Evolutionary conservation across 2,888 invertebrate genomes (phyloP).

Genomic region (Tetrapedia diversipes): DNA sequence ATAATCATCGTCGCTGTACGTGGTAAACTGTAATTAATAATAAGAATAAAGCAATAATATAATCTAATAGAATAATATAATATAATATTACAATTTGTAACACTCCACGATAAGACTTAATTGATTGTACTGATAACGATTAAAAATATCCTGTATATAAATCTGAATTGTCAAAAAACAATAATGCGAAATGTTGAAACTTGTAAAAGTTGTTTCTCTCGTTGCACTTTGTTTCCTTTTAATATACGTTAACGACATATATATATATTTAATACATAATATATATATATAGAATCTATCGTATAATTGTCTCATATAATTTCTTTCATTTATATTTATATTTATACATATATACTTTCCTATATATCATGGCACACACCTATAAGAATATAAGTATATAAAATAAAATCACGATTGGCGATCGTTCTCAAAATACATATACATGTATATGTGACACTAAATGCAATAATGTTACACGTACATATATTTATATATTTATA

Average conservation of each 20-base stretch:
- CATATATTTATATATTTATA: conserved; percentile 4
- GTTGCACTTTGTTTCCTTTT: conserved; percentile 17
- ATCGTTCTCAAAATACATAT: conserved; percentile 54
- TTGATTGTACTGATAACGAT: conserved; percentile 48
- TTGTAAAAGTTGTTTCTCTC: conserved; percentile 50
- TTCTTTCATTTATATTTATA: conserved; percentile 42
- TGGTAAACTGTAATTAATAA: conserved; percentile 46
- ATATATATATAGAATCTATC: conserved; percentile 54
- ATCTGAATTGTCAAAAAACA: conserved; percentile 51
- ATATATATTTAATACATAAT: conserved; percentile 39
- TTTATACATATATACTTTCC: conserved; percentile 38
- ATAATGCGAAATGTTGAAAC: conserved; percentile 55
- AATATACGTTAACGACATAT: conserved; percentile 43
- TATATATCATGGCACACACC: conserved; percentile 57
- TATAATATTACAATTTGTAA: conserved; percentile 71
- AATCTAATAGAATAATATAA: conserved; percentile 42
- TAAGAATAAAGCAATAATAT: conserved; percentile 63
- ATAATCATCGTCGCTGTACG: conserved; percentile 33
- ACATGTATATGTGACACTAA: too few species aligned
- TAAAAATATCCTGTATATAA: conserved; percentile 53
- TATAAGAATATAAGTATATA: conserved; percentile 49
- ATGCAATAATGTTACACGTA: conserved; percentile 48
- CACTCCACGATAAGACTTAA: conserved; percentile 69
- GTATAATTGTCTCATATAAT: conserved; percentile 44
- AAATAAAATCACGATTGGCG: conserved; percentile 58